A percentile compares a stretch with the other conserved stretches of the same genome.
phyloP scores from a whole-genome alignment of 2,797 vertebrate species.

The Vultur gryphus region DNA sequence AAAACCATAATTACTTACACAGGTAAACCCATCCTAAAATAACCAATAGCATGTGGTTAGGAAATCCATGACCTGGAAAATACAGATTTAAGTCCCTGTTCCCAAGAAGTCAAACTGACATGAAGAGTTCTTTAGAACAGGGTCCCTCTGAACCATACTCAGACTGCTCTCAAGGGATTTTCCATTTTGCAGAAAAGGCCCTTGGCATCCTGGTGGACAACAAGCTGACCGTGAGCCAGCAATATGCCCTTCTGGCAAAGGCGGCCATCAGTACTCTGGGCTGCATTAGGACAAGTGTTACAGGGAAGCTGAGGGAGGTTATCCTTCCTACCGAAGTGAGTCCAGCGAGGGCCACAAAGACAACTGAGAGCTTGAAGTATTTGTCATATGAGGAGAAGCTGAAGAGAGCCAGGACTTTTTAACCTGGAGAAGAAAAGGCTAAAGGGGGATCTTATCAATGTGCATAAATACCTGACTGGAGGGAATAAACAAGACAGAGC shows the following conservation, averaged over 20 bases:
- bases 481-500: background rate
- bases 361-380: accelerated
- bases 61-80: background rate
- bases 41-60: background rate
- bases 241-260: background rate
- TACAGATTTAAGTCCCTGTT: background rate
- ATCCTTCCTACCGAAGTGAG: background rate
- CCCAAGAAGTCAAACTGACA: background rate
- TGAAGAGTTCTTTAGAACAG: background rate
- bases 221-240: background rate
- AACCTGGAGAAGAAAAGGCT: background rate
- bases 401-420: background rate
- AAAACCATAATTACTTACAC: background rate
- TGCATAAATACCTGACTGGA: background rate
- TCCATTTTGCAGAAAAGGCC: background rate
- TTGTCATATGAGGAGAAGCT: background rate
- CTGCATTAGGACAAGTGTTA: background rate
- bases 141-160: background rate
- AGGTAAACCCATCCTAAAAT: background rate
- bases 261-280: background rate
- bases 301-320: background rate
- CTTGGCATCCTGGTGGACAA: background rate
- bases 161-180: background rate
- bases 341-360: background rate
- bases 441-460: background rate